These are phyloP conservation scores for Heterotis niloticus DNA, from an alignment of 2,113 vertebrate species.

Conservation along the genomic window DNA sequence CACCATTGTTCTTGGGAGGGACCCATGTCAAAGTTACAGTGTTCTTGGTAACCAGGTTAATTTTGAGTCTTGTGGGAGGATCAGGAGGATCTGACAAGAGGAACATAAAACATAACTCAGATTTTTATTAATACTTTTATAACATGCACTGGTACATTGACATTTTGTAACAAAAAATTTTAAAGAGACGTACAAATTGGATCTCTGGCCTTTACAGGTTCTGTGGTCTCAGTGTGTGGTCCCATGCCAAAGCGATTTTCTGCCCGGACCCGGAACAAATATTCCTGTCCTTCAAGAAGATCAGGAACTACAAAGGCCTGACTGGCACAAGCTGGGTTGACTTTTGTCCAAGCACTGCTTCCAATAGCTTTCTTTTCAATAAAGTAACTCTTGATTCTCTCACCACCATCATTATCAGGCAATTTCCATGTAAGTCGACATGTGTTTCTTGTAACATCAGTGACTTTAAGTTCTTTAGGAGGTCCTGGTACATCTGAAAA, in stretches of 20 bases:
- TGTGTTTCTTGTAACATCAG: slow-evolving; percentile 83
- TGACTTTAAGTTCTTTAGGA: slow-evolving; percentile 89
- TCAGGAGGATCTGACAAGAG: slow-evolving; percentile 82
- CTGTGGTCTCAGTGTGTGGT: slow-evolving; percentile 79
- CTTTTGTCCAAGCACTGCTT: slow-evolving; percentile 91
- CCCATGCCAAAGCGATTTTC: slow-evolving; percentile 92
- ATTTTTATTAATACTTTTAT: not conserved
- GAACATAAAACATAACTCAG: not conserved
- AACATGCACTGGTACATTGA: not conserved
- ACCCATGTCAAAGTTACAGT: slow-evolving; percentile 86
- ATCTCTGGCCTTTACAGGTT: slow-evolving; percentile 83
- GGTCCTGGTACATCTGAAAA: slow-evolving; percentile 85
- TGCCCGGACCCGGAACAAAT: slow-evolving; percentile 89
- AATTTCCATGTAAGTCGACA: slow-evolving; percentile 95
- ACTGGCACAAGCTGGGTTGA: slow-evolving; percentile 82
- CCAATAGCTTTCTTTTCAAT: slow-evolving; percentile 88
- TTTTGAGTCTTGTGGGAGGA: slow-evolving; percentile 87
- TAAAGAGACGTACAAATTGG: slow-evolving; percentile 81
- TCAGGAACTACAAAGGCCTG: slow-evolving; percentile 87
- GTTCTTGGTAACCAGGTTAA: slow-evolving; percentile 87
- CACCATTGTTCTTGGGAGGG: slow-evolving; percentile 91
- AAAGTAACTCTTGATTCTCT: slow-evolving; percentile 94
- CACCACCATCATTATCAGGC: slow-evolving; percentile 92
- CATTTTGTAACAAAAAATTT: not conserved
- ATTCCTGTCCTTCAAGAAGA: slow-evolving; percentile 87